Evolutionary conservation across 2,888 invertebrate genomes (phyloP).

Genomic region (Ditula angustiorana): DNA sequence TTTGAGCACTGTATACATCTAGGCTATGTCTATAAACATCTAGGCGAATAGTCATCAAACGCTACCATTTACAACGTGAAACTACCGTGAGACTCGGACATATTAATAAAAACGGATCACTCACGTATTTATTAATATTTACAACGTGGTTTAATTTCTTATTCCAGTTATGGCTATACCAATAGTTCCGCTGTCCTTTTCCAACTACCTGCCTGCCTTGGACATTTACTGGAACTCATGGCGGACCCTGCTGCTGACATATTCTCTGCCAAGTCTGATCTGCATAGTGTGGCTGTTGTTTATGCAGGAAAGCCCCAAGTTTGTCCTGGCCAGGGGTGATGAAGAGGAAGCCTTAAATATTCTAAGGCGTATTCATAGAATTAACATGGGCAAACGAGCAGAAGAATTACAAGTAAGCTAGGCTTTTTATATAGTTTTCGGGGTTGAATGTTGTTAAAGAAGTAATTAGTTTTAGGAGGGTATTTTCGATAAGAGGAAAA

Average conservation of each 20-base stretch:
- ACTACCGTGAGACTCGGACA: too few species aligned
- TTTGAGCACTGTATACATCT: too few species aligned
- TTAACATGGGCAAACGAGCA: slow-evolving; percentile 54
- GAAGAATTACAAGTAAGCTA: slow-evolving; percentile 59
- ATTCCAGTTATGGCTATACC: slow-evolving; percentile 86
- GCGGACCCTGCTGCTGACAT: slow-evolving; percentile 88
- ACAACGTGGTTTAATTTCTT: neutral
- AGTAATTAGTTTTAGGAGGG: too few species aligned
- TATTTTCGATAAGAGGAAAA: too few species aligned
- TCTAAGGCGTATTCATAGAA: slow-evolving; percentile 60
- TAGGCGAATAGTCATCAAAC: too few species aligned
- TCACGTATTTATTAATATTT: too few species aligned
- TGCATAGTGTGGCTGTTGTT: slow-evolving; percentile 83
- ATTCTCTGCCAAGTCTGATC: slow-evolving; percentile 86
- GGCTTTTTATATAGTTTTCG: neutral
- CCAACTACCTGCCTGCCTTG: slow-evolving; percentile 64
- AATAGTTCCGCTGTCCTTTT: slow-evolving; percentile 85
- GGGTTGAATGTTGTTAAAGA: too few species aligned
- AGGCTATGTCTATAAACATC: too few species aligned
- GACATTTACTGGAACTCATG: slow-evolving; percentile 88
- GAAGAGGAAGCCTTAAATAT: slow-evolving; percentile 80
- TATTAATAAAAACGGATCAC: too few species aligned
- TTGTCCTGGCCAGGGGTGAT: slow-evolving; percentile 86
- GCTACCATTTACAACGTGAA: too few species aligned
- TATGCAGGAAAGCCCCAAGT: slow-evolving; percentile 92